These are phyloP conservation scores for Helicoverpa assulta DNA, from an alignment of 2,888 invertebrate genomes.

Conservation along the genomic window DNA sequence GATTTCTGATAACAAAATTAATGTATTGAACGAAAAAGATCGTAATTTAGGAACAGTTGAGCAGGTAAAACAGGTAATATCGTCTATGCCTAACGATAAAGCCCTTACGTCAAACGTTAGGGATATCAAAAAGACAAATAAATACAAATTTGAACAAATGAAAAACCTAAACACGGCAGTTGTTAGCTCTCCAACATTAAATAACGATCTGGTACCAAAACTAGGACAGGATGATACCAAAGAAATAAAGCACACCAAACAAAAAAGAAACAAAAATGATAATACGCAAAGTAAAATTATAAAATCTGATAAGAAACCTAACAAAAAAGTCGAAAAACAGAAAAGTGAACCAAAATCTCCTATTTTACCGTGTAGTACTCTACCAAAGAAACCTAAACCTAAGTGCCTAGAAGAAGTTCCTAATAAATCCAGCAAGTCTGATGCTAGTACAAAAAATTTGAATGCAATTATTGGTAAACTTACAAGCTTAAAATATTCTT, in stretches of 20 bases:
- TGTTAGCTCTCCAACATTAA: conserved; percentile 1
- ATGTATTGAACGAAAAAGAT: not conserved
- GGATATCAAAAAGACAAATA: conserved; percentile 37
- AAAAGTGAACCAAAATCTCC: conserved; percentile 44
- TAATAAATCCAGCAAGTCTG: conserved; percentile 10
- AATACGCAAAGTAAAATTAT: conserved; percentile 8
- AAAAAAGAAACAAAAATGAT: not conserved
- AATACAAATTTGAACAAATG: conserved; percentile 32
- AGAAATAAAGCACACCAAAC: conserved; percentile 7
- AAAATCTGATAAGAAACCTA: conserved; percentile 13
- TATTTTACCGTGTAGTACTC: conserved; percentile 40
- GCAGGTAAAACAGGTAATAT: not conserved
- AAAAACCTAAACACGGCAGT: not conserved
- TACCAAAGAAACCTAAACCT: conserved; percentile 37
- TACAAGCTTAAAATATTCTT: not conserved
- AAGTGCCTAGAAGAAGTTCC: conserved; percentile 4
- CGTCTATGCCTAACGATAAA: not conserved
- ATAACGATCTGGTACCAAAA: conserved; percentile 15
- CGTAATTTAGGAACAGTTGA: not conserved
- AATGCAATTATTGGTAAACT: conserved; percentile 27
- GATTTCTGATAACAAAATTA: conserved; percentile 5
- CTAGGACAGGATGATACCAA: conserved; percentile 4
- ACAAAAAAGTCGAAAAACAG: conserved; percentile 15
- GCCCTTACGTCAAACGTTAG: conserved; percentile 19
- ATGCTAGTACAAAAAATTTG: conserved; percentile 7